Base-by-base conservation (phyloP, 2,888 invertebrate genomes). In the Athrips mouffetella region DNA sequence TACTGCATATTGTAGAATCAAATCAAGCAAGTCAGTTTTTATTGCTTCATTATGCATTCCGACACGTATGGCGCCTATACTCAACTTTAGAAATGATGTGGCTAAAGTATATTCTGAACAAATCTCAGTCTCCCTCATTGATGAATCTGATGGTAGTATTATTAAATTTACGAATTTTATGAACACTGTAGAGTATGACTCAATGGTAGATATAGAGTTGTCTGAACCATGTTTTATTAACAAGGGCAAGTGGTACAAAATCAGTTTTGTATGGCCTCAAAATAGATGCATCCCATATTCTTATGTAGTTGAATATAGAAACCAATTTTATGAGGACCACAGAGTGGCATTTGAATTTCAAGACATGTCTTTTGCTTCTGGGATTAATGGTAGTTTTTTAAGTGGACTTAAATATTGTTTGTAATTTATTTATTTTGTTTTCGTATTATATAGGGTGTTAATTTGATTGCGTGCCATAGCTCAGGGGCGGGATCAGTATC, bases 321-420 rank as follows among this genome's bases (percentile, higher is more conserved):
- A 86, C 47, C 67, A 62, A 29, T 56, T 63, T 3, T 81, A 76
- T 52, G 70, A 60, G 51, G 78, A 77, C 44, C 73, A 76, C 35
- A 81, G 72, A 54, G 74, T 83, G 21, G 65, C 66, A 45, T 76
- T 89, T 67, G 77, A 81, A 53, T 89, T 89, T 76, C 83, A 87
- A 57, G 89, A 89, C 55, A 60, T 78, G 49, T 62, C 67, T 30
- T 58, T 69, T 30, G 58, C 63, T 52, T 58, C 73, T 50, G 69
- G 73, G 30, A 71, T 65, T 53, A 66, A 69, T 58, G 86, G 87
- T 15, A 86, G 87, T 63, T 88, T 88, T 57, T 67, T 89, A 20
- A 76, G 73, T 60, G 83, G 82, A 1, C 65, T 89, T 49, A 86
- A 82, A 60, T 89, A 76, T 72, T 85, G 87, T 63, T 63, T 88